Percentiles rank a stretch among this genome's conserved stretches.
These are phyloP conservation scores for Centropyge bicolor DNA, from an alignment of 2,797 vertebrate species.

Conservation along the genomic window DNA sequence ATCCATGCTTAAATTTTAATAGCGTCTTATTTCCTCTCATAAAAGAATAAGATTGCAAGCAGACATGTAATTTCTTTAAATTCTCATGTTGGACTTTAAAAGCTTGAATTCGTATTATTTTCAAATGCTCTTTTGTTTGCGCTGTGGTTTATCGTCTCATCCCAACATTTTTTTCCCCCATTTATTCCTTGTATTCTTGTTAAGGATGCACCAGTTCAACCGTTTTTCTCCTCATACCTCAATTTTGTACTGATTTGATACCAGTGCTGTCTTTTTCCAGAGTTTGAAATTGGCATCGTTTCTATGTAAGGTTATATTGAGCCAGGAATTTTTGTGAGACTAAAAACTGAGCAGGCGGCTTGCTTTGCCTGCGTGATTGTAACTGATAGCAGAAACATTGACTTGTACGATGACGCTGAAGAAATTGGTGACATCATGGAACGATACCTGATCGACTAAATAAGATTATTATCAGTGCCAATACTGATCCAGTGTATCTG, in stretches of 20 bases:
- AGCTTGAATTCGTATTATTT: not conserved
- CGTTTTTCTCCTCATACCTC: not conserved
- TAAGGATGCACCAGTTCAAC: not conserved
- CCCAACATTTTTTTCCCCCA: not conserved
- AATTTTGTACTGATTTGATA: not conserved
- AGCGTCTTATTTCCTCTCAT: slow-evolving; percentile 28
- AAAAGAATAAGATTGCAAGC: slow-evolving; percentile 21
- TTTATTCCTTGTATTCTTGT: not conserved
- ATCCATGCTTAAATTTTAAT: slow-evolving; percentile 19
- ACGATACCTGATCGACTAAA: not conserved
- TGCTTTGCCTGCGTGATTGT: too few species aligned
- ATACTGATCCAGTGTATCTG: not conserved
- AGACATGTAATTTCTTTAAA: slow-evolving; percentile 4
- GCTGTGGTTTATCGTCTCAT: not conserved
- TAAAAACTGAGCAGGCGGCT: not conserved
- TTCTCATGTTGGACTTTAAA: not conserved
- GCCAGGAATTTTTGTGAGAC: not conserved
- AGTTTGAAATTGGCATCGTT: not conserved
- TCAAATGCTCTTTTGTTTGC: not conserved
- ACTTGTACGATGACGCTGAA: not conserved
- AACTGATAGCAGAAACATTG: not conserved
- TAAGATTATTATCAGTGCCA: not conserved
- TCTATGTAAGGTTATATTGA: not conserved
- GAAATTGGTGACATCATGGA: not conserved
- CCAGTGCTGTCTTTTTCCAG: not conserved